These are phyloP conservation scores for Drosophila malerkotliana DNA, from an alignment of 1,140 invertebrate species.

Conservation along the genomic window DNA sequence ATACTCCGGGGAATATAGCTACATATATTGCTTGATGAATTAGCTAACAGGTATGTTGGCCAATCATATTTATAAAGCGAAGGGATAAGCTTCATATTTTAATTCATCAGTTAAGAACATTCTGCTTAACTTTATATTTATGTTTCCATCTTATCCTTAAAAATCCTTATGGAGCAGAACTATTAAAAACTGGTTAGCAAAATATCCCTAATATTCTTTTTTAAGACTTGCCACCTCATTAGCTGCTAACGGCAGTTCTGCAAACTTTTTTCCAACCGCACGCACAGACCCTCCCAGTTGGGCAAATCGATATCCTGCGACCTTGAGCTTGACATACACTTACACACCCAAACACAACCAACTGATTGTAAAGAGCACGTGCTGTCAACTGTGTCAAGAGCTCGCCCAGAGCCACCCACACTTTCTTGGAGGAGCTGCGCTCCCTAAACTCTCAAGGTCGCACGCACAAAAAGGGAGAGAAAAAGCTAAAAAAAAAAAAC, in stretches of 20 bases:
- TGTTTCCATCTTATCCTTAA: too few relatives aligned
- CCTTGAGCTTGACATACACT: constrained; percentile 56
- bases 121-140: too few relatives aligned
- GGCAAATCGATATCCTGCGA: constrained; percentile 63
- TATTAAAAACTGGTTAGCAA: too few relatives aligned
- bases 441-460: constrained; percentile 74
- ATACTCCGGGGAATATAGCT: neutral
- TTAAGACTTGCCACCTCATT: neutral
- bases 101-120: too few relatives aligned
- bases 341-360: constrained; percentile 1
- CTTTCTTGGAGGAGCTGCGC: constrained; percentile 20
- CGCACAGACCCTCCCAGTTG: constrained; percentile 18
- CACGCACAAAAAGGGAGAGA: constrained; percentile 57
- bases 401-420: constrained; percentile 43
- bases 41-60: neutral
- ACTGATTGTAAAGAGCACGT: constrained; percentile 65
- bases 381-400: constrained; percentile 74
- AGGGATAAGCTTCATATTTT: too few relatives aligned
- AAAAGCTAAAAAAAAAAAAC: constrained; percentile 10
- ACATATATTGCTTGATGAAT: neutral
- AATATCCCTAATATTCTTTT: too few relatives aligned
- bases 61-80: neutral
- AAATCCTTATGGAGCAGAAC: too few relatives aligned
- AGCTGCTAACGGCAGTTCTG: neutral
- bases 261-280: constrained; percentile 9